Conservation (phyloP, 2,797 vertebrate species). For the Cephalopachus bancanus region DNA sequence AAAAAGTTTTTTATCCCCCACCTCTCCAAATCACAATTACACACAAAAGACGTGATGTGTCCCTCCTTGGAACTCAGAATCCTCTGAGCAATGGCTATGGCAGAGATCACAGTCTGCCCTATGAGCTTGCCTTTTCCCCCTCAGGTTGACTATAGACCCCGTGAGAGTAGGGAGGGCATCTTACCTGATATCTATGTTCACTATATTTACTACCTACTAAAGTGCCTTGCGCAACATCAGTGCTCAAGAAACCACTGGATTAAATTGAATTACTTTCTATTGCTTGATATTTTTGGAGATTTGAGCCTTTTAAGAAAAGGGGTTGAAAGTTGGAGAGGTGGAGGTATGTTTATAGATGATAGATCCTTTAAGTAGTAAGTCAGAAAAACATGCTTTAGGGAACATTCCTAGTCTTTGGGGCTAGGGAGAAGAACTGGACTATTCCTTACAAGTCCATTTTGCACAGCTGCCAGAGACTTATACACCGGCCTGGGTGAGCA, state of each 20-base stretch:
- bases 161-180: not conserved
- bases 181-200: not conserved
- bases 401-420: not conserved
- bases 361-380: not conserved
- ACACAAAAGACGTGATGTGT: not conserved
- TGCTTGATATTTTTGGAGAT: not conserved
- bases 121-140: not conserved
- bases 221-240: fast-evolving
- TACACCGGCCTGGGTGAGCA: not conserved
- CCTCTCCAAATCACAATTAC: not conserved
- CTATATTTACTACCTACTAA: not conserved
- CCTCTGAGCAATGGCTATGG: not conserved
- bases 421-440: not conserved
- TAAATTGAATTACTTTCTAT: not conserved
- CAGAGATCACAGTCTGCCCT: not conserved
- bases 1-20: not conserved
- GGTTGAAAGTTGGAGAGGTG: not conserved
- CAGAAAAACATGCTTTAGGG: not conserved
- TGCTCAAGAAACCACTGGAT: not conserved
- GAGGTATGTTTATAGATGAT: not conserved
- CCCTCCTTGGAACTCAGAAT: not conserved
- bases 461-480: not conserved
- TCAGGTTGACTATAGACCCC: not conserved
- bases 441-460: not conserved
- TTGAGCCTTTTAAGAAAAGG: constrained; percentile 9